phyloP scores from a whole-genome alignment of 1,140 invertebrate genomes.

The Riptortus pedestris region DNA sequence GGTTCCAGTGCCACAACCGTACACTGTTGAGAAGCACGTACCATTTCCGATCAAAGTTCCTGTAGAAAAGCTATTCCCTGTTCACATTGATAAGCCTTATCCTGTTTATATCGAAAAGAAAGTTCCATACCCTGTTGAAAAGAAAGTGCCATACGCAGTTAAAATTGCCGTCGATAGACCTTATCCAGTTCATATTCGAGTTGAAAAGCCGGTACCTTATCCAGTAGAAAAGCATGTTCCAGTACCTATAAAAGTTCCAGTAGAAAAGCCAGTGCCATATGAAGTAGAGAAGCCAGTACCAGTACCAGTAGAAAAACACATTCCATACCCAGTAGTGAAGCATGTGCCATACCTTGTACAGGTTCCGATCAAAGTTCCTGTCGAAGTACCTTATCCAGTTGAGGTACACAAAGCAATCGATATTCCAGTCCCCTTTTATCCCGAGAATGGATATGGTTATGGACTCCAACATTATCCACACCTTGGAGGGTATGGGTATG shows the following conservation, averaged over 20 bases:
- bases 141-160: slow-evolving; percentile 51
- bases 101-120: slow-evolving; percentile 55
- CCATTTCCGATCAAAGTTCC: slow-evolving; percentile 42
- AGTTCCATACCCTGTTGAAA: no score
- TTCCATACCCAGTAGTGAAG: slow-evolving; percentile 64
- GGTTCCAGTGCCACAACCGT: no score
- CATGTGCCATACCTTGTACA: slow-evolving; percentile 66
- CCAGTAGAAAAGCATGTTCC: slow-evolving; percentile 57
- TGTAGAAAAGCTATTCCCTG: slow-evolving; percentile 44
- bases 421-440: slow-evolving; percentile 11
- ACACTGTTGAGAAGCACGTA: no score
- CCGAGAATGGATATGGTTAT: neutral
- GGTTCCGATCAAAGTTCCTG: slow-evolving; percentile 66
- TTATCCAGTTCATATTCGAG: slow-evolving; percentile 17
- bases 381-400: slow-evolving; percentile 66
- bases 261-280: slow-evolving; percentile 44
- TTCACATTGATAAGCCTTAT: slow-evolving; percentile 40
- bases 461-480: neutral
- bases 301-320: slow-evolving; percentile 45
- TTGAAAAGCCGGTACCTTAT: slow-evolving; percentile 37
- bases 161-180: slow-evolving; percentile 21
- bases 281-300: slow-evolving; percentile 45
- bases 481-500: neutral
- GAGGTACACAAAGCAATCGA: slow-evolving; percentile 12
- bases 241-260: slow-evolving; percentile 39